These are phyloP conservation scores for Eristalis pertinax DNA, from an alignment of 2,888 invertebrate genomes.

Conservation along the genomic window DNA sequence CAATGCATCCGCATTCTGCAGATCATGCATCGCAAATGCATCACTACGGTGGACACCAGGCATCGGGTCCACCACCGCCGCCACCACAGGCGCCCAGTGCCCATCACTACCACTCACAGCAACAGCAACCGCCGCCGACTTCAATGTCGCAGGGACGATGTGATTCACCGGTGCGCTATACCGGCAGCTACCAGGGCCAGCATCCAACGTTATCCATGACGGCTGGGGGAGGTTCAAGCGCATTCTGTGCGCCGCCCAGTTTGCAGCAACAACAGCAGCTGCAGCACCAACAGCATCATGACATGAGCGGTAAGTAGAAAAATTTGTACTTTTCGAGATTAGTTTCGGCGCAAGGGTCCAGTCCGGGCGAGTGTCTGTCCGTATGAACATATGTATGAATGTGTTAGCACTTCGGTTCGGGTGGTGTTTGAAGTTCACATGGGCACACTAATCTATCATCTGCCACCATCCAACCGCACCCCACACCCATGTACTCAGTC, in stretches of 20 bases:
- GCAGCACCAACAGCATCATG: conserved; percentile 74
- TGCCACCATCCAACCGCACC: not conserved
- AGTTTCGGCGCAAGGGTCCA: conserved; percentile 11
- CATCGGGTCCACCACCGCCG: conserved; percentile 45
- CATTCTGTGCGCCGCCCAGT: conserved; percentile 80
- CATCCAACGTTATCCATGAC: conserved; percentile 76
- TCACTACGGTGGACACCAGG: conserved; percentile 73
- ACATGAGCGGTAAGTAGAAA: conserved; percentile 74
- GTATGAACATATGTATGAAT: no score
- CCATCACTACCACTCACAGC: conserved; percentile 76
- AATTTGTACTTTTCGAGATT: conserved; percentile 20
- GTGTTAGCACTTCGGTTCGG: not conserved
- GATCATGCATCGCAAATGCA: conserved; percentile 75
- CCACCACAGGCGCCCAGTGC: conserved; percentile 65
- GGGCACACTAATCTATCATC: conserved; percentile 19
- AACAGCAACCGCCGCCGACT: conserved; percentile 73
- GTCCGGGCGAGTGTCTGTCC: no score
- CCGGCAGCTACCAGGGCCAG: conserved; percentile 59
- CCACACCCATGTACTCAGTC: conserved; percentile 27
- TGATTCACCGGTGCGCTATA: conserved; percentile 59
- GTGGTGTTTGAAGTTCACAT: not conserved
- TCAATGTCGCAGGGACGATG: conserved; percentile 73
- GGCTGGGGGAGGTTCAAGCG: conserved; percentile 79
- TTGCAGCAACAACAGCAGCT: conserved; percentile 78
- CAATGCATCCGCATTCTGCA: conserved; percentile 73